Evolutionary conservation across 2,888 invertebrate genomes (phyloP).

Genomic region (Sphaerophoria taeniata): DNA sequence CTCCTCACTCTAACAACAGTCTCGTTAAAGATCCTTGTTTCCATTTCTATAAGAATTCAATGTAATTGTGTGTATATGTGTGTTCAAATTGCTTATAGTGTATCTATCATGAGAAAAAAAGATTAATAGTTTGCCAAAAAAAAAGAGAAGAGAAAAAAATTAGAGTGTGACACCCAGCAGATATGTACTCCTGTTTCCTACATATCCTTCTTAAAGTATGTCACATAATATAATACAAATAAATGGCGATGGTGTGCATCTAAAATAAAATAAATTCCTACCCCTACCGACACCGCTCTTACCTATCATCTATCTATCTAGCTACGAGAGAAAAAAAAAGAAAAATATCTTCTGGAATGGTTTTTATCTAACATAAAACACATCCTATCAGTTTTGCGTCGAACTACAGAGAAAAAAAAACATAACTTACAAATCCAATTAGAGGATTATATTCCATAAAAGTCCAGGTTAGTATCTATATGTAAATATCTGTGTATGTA

Average conservation of each 20-base stretch:
- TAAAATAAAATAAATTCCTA: neutral
- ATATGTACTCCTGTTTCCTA: conserved; percentile 30
- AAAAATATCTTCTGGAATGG: neutral
- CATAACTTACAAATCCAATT: conserved; percentile 15
- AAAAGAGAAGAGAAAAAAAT: neutral
- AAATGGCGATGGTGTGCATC: conserved; percentile 15
- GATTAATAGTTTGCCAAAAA: conserved; percentile 28
- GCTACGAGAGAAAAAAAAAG: neutral
- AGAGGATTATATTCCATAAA: conserved; percentile 25
- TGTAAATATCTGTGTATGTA: neutral
- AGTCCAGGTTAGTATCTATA: conserved; percentile 28
- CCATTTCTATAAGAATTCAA: neutral
- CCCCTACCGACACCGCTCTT: too few relatives aligned
- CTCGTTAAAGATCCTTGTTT: conserved; percentile 16
- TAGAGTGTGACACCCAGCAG: conserved; percentile 27
- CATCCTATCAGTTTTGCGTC: neutral
- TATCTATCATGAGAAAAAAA: conserved; percentile 30
- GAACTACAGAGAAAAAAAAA: neutral
- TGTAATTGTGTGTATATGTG: conserved; percentile 4
- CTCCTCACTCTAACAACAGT: neutral
- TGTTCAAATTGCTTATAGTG: conserved; percentile 19
- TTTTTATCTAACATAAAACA: neutral
- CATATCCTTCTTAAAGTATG: conserved; percentile 26
- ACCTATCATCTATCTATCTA: neutral
- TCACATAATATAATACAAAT: conserved; percentile 24